Evolutionary conservation across 2,113 vertebrate species (phyloP).

Genomic region (Lamprotornis superbus): DNA sequence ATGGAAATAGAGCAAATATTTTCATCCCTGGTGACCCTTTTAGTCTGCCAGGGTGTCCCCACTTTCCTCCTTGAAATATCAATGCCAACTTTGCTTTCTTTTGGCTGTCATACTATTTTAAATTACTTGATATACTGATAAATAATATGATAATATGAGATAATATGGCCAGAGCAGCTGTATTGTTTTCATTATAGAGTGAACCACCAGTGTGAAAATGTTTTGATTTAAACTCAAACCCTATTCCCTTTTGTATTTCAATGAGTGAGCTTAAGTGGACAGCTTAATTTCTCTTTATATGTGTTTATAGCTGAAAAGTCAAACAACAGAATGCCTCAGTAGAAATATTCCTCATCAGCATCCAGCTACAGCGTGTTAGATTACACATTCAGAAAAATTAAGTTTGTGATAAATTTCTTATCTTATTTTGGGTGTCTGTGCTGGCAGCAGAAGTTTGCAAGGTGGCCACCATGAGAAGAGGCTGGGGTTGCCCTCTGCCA

Average conservation of each 20-base stretch:
- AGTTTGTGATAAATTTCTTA: not conserved
- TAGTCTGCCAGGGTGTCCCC: not conserved
- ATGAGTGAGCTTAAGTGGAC: not conserved
- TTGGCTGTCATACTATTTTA: not conserved
- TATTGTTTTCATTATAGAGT: not conserved
- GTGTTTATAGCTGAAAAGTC: not conserved
- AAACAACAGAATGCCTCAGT: not conserved
- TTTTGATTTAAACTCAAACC: slow-evolving; percentile 39
- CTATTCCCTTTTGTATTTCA: slow-evolving; percentile 30
- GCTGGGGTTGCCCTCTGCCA: not conserved
- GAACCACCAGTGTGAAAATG: not conserved
- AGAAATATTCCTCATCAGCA: not conserved
- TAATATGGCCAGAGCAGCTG: not conserved
- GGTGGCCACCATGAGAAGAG: not conserved
- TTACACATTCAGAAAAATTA: not conserved
- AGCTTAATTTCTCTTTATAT: slow-evolving; percentile 38
- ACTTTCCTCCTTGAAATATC: not conserved
- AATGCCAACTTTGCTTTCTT: not conserved
- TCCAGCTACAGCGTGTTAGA: not conserved
- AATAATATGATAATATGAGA: not conserved
- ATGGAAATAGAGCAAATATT: not conserved
- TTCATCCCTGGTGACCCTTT: not conserved
- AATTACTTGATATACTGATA: not conserved
- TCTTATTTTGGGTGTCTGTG: not conserved
- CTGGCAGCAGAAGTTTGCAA: not conserved